Percentiles rank a stretch among this genome's conserved stretches.
These are phyloP conservation scores for Callyntrura sp. DNA, from an alignment of 2,888 invertebrate species.

Conservation along the genomic window DNA sequence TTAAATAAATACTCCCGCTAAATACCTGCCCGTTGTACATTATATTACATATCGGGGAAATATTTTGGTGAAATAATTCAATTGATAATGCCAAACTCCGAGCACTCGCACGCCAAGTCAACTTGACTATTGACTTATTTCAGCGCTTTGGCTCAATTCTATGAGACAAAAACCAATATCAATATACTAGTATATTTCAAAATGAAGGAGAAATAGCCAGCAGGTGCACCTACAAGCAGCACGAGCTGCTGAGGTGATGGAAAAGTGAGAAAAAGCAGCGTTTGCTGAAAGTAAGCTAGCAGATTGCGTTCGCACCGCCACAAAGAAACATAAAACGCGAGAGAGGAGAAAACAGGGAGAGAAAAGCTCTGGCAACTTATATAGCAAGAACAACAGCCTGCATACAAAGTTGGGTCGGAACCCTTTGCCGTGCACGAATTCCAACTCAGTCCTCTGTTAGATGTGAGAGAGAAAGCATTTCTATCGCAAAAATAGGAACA, in stretches of 20 bases:
- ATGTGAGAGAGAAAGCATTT: constrained; percentile 73
- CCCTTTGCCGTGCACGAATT: not conserved
- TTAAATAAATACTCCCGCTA: too few species aligned
- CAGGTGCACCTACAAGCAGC: not conserved
- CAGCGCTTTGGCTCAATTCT: not conserved
- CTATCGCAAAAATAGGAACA: constrained; percentile 7
- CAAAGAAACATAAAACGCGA: not conserved
- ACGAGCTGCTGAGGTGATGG: not conserved
- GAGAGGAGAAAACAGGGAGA: not conserved
- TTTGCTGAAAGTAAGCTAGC: not conserved
- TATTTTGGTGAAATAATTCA: too few species aligned
- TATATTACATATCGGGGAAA: too few species aligned
- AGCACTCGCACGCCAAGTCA: too few species aligned
- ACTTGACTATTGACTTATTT: too few species aligned
- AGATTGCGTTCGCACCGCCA: constrained; percentile 28
- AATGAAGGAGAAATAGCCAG: not conserved
- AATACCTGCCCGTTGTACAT: too few species aligned
- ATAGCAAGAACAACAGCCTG: not conserved
- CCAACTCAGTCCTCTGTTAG: constrained; percentile 67
- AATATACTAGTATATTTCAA: not conserved
- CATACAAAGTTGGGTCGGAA: constrained; percentile 23
- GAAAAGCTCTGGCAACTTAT: constrained; percentile 16
- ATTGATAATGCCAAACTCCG: too few species aligned
- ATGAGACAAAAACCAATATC: not conserved
- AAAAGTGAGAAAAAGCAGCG: not conserved